Percentiles rank a stretch among this genome's conserved stretches.
phyloP scores from a whole-genome alignment of 2,113 vertebrate species.

The Lota lota region DNA sequence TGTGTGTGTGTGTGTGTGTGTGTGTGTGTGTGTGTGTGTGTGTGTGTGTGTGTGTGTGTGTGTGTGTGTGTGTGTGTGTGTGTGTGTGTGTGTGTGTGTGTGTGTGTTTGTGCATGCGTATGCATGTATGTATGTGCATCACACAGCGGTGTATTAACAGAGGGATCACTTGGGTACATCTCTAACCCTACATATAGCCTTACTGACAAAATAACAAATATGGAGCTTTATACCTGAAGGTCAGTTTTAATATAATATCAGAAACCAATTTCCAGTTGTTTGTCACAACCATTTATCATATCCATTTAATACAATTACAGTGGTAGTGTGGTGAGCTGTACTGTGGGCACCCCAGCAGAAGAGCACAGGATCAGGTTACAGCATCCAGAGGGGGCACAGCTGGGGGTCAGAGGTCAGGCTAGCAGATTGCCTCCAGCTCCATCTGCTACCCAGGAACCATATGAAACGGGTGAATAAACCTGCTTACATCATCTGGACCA shows the following conservation, averaged over 20 bases:
- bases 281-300: conserved; percentile 84
- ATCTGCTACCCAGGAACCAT: too few species aligned
- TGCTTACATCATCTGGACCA: too few species aligned
- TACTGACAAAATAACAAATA: conserved; percentile 74
- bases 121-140: background rate
- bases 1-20: too few species aligned
- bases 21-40: too few species aligned
- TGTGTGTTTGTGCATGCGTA: background rate
- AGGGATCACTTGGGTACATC: conserved; percentile 20
- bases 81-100: background rate
- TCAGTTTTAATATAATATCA: conserved; percentile 82
- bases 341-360: background rate
- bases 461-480: too few species aligned
- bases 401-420: background rate
- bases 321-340: conserved; percentile 61
- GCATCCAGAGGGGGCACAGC: conserved; percentile 16
- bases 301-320: conserved; percentile 78
- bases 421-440: background rate
- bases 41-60: background rate
- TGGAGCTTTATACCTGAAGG: conserved; percentile 77
- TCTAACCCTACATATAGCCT: conserved; percentile 37
- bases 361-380: conserved; percentile 9
- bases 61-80: conserved; percentile 1
- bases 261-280: conserved; percentile 82
- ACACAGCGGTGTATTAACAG: conserved; percentile 23